These are phyloP conservation scores for Drosophila kepulauana DNA, from an alignment of 1,140 invertebrate genomes.

Conservation along the genomic window DNA sequence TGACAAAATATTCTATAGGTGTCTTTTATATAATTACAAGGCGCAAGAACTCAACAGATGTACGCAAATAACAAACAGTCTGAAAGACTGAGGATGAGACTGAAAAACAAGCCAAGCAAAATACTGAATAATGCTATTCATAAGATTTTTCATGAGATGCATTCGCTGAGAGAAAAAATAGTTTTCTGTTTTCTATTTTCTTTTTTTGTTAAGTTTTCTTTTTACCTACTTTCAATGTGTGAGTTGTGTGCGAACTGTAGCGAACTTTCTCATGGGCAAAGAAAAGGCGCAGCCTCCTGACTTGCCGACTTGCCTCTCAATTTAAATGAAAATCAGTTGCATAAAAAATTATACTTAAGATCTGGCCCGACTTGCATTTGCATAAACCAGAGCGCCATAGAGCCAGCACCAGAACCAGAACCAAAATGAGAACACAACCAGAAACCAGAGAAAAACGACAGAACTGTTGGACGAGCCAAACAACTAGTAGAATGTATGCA, in stretches of 20 bases:
- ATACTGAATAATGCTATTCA: slow-evolving; percentile 70
- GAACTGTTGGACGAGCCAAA: slow-evolving; percentile 25
- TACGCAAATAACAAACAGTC: slow-evolving; percentile 33
- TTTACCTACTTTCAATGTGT: slow-evolving; percentile 33
- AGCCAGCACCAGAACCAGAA: slow-evolving; percentile 6
- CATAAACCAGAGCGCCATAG: slow-evolving; percentile 37
- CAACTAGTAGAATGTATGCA: slow-evolving; percentile 44
- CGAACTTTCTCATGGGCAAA: slow-evolving; percentile 54
- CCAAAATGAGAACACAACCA: not conserved
- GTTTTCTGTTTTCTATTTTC: slow-evolving; percentile 22
- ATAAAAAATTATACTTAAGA: slow-evolving; percentile 57
- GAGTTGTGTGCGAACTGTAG: slow-evolving; percentile 17
- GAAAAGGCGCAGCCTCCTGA: slow-evolving; percentile 41
- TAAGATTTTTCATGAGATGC: slow-evolving; percentile 60
- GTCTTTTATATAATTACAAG: slow-evolving; percentile 55
- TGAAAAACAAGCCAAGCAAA: slow-evolving; percentile 36
- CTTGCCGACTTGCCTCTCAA: slow-evolving; percentile 49
- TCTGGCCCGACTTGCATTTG: slow-evolving; percentile 52
- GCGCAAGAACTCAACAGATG: slow-evolving; percentile 34
- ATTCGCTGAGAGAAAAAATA: slow-evolving; percentile 53
- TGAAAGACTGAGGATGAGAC: not conserved
- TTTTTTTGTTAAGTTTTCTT: slow-evolving; percentile 11
- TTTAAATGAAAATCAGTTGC: slow-evolving; percentile 75
- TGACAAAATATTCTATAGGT: slow-evolving; percentile 57
- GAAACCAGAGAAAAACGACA: slow-evolving; percentile 19